Evolutionary conservation across 2,113 vertebrate species (phyloP), one percentile per base, ranked within the genome.

Genomic region (Oplegnathus fasciatus): DNA sequence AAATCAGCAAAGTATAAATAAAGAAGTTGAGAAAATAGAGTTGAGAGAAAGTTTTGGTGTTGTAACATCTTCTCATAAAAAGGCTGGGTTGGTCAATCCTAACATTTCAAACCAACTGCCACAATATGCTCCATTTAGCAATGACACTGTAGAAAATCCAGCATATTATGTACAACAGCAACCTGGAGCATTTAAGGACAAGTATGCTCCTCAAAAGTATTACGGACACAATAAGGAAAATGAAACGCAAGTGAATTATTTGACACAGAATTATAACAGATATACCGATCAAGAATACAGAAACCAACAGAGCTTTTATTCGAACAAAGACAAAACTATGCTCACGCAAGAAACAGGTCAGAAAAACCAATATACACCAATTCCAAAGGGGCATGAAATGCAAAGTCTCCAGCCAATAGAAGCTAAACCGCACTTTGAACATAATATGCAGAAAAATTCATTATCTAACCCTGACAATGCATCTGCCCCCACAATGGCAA

Each of bases 271-370:
- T 69, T 78, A 85, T 64, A 69, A 80, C 24, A 80, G 18, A 76
- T 30, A 72, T 71, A 32, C 42, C 64, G 61, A 89, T 72, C 77
- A 88, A 64, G 86, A 90, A 37, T 55, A 77, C 40, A 72, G 13
- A 74, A 85, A 77, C 28, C 75, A 86, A 84, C 61, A 84, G 5
- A 54, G 0, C 1, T 4, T 83, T 46, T 30, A 76, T 74, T 54
- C 64, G 5, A 65, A 75, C n/a, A 73, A 54, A 81, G 82, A 83
- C 14, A 86, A 80, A 67, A 48, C 48, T 65, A 32, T 80, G 13
- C n/a, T 6, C 20, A 66, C 1, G 5, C 71, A 89, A 58, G 87
- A 91, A 82, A 80, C 40, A 74, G 55, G 50, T 80, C 87, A 80
- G 44, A 89, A 42, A 75, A 80, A 87, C 68, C 82, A 75, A 55